Base-by-base conservation (phyloP, 2,888 invertebrate genomes). In the Drosophila tanythrix region DNA sequence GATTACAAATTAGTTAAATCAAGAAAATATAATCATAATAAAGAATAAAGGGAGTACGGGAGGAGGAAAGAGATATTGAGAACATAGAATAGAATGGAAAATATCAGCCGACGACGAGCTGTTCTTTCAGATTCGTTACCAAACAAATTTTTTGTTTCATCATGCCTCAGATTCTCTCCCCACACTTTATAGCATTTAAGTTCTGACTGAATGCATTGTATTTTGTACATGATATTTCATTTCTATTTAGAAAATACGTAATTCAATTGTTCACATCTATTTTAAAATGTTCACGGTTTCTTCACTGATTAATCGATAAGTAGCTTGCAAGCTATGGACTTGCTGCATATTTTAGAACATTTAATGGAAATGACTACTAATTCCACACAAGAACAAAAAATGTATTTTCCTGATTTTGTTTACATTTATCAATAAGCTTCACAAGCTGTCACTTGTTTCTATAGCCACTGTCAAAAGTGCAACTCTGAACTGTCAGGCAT, bases 401-500 rank as follows among this genome's bases (percentile, higher is more conserved):
- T 21, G 8, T 46, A 46, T 7, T 21, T 46, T 53, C 33, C 21
- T 53, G 8, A 11, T 27, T n/a, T 29, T 27, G 6, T n/a, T 51
- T 27, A 15, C 1, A 4, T 18, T 36, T 38, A n/a, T 38, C 7
- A 27, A 27, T n/a, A 18, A 5, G 0, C 6, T 8, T 13, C 8
- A 7, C 2, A 38, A 13, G 4, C 13, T 27, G 1, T 13, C 11
- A 56, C 27, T 46, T n/a, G 2, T 21, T 21, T 13, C 8, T 15
- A 52, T 8, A 52, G 18, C 33, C 52, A n/a, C 7, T 21, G 29
- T 52, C 52, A 52, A 52, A 33, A 21, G 18, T 55, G 36, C 38
- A 56, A 56, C n/a, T 56, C 18, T n/a, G 7, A 38, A n/a, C 36
- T 56, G 27, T n/a, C 36, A 38, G 18, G 27, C 18, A 18, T 36